Base-by-base conservation (phyloP, 2,113 vertebrate genomes). In the Camelus dromedarius region DNA sequence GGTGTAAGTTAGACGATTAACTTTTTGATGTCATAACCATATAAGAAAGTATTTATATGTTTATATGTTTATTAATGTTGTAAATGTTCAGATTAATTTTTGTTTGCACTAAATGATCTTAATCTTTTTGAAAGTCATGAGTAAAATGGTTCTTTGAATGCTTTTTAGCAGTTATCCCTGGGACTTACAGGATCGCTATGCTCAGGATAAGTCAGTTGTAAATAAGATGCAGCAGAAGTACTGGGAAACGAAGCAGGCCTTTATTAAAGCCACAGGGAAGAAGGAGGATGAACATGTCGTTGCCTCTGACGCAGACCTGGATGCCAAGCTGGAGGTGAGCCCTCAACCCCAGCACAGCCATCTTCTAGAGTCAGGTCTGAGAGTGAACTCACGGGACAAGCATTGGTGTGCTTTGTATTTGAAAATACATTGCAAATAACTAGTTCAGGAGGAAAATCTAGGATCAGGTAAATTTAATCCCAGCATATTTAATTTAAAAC, bases 161-260 rank as follows among this genome's bases (percentile, higher is more conserved):
- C 97, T 98, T 93, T 73, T 67, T 98, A 99, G 99, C 77, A 99
- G 99, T 95, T 99, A 99, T 97, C 98, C 99, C 79, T 99, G 99
- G 83, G 99, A 99, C 82, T 98, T 99, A 89, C 98, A 99, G 48
- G 99, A 99, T 97, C 99, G 99, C 72, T 99, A 99, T 96, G 98
- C 99, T 94, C 99, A 99, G 98, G 99, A 99, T 96, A 99, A 99
- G 16, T 99, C 99, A 1, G 99, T 99, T 83, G 99, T 99, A 89
- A 99, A 99, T 98, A 99, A 99, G 98, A 99, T 99, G 98, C 99
- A 99, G 95, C 99, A 99, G 98, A 99, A 99, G 83, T 99, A 99
- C 96, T 99, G 99, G 99, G 99, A 99, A 97, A 99, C 99, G 54
- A 99, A 99, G 87, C 99, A 99, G 98, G 99, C 99, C 0, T 99